Conservation (phyloP, 2,888 invertebrate genomes). For the Mythimna loreyi region DNA sequence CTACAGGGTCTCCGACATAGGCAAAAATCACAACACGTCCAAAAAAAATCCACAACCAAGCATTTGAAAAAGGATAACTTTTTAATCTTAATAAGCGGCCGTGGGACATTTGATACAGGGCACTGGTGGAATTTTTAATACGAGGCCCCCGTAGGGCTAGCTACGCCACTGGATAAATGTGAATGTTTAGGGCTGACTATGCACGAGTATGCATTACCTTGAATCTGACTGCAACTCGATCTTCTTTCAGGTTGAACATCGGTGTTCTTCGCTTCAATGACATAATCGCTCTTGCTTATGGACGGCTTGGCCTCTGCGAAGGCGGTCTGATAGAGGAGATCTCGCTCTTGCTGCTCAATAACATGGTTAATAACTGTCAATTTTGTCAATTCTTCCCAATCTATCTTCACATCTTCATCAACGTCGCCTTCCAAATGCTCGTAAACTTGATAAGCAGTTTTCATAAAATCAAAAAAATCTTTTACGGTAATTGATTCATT, state of each 20-base stretch:
- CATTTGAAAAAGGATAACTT: too few species aligned
- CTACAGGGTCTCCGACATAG: too few species aligned
- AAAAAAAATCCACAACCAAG: too few species aligned
- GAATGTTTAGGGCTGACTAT: background rate
- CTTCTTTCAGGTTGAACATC: conserved; percentile 78
- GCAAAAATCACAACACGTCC: too few species aligned
- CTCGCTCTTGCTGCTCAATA: conserved; percentile 86
- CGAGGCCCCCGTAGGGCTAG: too few species aligned
- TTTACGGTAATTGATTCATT: conserved; percentile 93
- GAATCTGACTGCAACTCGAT: conserved; percentile 84
- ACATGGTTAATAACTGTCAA: conserved; percentile 87
- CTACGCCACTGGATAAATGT: too few species aligned
- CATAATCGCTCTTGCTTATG: conserved; percentile 83
- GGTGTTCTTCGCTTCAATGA: conserved; percentile 74
- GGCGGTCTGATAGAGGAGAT: conserved; percentile 81
- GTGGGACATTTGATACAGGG: too few species aligned
- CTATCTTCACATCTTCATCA: conserved; percentile 84
- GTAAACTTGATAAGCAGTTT: conserved; percentile 93
- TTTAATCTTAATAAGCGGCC: too few species aligned
- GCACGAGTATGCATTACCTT: conserved; percentile 70
- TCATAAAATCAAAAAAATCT: conserved; percentile 94
- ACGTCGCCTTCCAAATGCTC: conserved; percentile 86
- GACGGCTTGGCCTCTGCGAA: conserved; percentile 78
- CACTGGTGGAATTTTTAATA: too few species aligned
- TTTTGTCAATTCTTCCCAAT: conserved; percentile 89